Evolutionary conservation across 2,113 vertebrate species (phyloP).

Genomic region (Lonchura striata): DNA sequence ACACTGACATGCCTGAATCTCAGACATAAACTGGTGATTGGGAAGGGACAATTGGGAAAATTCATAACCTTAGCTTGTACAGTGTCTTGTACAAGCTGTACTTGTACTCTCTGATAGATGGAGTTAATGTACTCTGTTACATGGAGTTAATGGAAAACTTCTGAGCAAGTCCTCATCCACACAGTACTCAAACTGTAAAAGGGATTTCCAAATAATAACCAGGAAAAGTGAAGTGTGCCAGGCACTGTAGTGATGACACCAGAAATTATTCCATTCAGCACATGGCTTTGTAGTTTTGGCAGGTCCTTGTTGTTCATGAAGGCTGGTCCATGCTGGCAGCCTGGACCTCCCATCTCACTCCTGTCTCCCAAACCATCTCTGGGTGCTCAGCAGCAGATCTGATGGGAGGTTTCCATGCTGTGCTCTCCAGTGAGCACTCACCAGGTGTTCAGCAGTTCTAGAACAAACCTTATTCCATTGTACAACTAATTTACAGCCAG

Average conservation of each 20-base stretch:
- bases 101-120: background rate
- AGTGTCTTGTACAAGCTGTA: background rate
- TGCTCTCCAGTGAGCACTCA: slow-evolving; percentile 4
- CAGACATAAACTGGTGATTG: background rate
- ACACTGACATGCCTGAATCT: background rate
- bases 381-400: background rate
- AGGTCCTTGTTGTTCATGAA: background rate
- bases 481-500: slow-evolving; percentile 66
- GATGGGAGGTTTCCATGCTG: background rate
- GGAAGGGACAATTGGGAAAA: background rate
- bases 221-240: background rate
- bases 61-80: background rate
- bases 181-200: background rate
- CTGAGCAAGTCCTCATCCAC: background rate
- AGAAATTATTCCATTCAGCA: background rate
- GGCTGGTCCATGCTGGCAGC: background rate
- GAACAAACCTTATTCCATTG: slow-evolving; percentile 55
- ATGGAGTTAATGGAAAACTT: background rate
- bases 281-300: background rate
- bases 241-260: background rate
- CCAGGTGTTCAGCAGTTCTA: slow-evolving; percentile 13
- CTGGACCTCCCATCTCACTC: background rate
- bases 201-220: background rate
- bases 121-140: background rate
- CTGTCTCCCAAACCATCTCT: rapidly evolving